Percentiles rank a stretch among this genome's conserved stretches.
Evolutionary conservation across 2,888 invertebrate species (phyloP).

Genomic region (Mythimna impura): DNA sequence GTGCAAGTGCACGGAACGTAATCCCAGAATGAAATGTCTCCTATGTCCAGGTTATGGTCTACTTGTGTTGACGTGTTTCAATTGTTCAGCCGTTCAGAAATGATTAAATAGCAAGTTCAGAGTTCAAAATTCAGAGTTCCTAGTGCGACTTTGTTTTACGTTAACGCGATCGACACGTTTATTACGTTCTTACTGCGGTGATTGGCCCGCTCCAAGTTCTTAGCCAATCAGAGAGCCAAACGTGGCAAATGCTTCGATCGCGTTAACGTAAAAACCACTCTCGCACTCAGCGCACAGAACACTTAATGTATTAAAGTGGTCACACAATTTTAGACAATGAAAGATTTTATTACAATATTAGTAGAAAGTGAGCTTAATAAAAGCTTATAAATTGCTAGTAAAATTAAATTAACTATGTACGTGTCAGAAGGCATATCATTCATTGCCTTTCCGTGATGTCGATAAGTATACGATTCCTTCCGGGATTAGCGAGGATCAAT

Average conservation of each 20-base stretch:
- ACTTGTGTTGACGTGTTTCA: background rate
- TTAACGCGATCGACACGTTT: no score
- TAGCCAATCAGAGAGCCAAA: no score
- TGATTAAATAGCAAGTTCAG: background rate
- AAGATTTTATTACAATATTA: no score
- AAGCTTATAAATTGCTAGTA: background rate
- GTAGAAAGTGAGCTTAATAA: no score
- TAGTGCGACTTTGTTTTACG: no score
- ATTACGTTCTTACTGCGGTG: no score
- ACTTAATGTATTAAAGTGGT: no score
- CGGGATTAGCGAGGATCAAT: conserved; percentile 50
- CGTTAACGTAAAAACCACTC: no score
- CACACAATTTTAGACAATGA: no score
- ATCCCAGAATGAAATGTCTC: background rate
- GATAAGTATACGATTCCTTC: conserved; percentile 37
- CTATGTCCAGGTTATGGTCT: background rate
- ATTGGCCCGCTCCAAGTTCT: no score
- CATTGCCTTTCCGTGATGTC: conserved; percentile 18
- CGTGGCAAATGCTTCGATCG: no score
- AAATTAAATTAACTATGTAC: conserved; percentile 11
- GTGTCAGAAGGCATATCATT: conserved; percentile 29
- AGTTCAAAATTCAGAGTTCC: background rate
- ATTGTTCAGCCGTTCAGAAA: background rate
- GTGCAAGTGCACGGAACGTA: background rate
- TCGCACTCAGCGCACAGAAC: no score